Percentiles rank a stretch among this genome's conserved stretches.
phyloP scores from a whole-genome alignment of 2,113 vertebrate genomes.

The Sceloporus undulatus region DNA sequence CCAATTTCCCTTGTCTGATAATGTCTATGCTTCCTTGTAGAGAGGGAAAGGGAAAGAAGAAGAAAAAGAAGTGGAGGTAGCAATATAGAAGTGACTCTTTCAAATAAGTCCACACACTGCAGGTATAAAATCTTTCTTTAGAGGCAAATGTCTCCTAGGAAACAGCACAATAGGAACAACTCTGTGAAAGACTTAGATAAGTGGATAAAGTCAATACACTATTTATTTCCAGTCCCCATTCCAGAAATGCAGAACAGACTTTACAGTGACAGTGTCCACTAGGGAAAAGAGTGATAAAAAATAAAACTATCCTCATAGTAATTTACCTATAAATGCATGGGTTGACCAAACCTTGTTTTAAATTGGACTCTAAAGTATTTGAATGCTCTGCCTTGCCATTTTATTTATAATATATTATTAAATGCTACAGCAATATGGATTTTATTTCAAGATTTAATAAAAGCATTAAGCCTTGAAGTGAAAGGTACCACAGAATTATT shows the following conservation, averaged over 20 bases:
- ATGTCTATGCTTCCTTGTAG: not conserved
- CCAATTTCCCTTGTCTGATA: too few relatives aligned
- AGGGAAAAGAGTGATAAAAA: not conserved
- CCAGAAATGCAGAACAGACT: not conserved
- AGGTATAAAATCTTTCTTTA: not conserved
- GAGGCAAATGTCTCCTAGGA: not conserved
- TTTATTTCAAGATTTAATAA: not conserved
- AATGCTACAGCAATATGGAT: not conserved
- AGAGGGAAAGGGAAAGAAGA: not conserved
- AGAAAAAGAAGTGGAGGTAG: not conserved
- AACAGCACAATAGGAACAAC: not conserved
- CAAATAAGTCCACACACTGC: not conserved
- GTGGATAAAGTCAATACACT: not conserved
- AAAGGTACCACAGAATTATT: not conserved
- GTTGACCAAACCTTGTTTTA: not conserved
- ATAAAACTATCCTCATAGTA: not conserved
- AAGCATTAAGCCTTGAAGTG: not conserved
- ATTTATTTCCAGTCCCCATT: not conserved
- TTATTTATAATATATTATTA: not conserved
- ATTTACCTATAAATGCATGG: not conserved
- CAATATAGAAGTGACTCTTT: not conserved
- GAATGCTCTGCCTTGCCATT: not conserved
- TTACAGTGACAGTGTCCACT: not conserved
- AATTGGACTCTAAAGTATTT: not conserved
- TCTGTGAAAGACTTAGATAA: not conserved